Percentiles rank a stretch among this genome's conserved stretches.
Evolutionary conservation across 2,113 vertebrate genomes (phyloP).

Genomic region (Brachypteracias leptosomus): DNA sequence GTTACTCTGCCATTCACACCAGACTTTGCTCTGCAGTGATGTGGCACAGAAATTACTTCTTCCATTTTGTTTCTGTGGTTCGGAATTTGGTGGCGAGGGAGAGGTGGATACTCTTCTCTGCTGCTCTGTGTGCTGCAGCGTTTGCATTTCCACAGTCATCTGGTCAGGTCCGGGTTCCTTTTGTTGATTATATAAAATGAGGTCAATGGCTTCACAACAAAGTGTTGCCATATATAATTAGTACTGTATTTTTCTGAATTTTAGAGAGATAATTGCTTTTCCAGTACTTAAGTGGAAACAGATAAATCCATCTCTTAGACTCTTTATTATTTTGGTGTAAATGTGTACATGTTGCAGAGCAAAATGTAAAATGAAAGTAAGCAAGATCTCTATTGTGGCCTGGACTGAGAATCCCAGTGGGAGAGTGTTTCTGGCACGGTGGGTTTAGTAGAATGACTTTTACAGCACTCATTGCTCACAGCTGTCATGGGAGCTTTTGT

Average conservation of each 20-base stretch:
- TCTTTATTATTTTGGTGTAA: neutral
- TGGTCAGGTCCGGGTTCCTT: neutral
- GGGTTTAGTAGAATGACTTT: neutral
- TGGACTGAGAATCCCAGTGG: neutral
- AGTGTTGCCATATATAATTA: neutral
- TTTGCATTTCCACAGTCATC: neutral
- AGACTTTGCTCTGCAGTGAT: neutral
- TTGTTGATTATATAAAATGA: neutral
- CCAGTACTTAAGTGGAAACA: neutral
- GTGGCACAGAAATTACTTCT: neutral
- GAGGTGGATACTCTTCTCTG: neutral
- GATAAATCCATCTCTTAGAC: neutral
- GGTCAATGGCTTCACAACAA: neutral
- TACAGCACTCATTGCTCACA: neutral
- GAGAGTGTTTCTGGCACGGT: neutral
- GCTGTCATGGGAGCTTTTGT: neutral
- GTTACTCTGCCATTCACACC: neutral
- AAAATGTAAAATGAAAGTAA: neutral
- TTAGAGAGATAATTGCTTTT: neutral
- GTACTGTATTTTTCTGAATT: neutral
- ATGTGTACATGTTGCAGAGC: neutral
- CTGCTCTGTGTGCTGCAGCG: neutral
- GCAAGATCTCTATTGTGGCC: neutral
- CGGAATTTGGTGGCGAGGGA: rapidly evolving
- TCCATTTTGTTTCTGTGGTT: neutral